Conservation (phyloP, 2,888 invertebrate genomes). For the Eupithecia inturbata region DNA sequence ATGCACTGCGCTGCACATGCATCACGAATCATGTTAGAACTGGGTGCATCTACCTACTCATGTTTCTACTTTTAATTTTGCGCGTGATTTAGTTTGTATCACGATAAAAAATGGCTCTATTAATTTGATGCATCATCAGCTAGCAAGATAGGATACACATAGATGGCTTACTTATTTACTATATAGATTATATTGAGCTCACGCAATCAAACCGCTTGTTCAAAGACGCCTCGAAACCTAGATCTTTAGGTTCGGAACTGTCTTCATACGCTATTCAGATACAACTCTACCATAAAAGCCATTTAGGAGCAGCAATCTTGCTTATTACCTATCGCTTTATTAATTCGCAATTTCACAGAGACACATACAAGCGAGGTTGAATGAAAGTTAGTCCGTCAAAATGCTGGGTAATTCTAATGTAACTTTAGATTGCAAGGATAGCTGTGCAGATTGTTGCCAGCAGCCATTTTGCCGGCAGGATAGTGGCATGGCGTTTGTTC, state of each 20-base stretch:
- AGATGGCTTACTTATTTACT: not conserved
- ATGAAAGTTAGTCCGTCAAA: slow-evolving; percentile 35
- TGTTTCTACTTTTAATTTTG: slow-evolving; percentile 58
- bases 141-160: not conserved
- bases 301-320: not conserved
- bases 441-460: slow-evolving; percentile 47
- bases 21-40: slow-evolving; percentile 64
- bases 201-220: not conserved
- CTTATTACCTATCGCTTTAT: not conserved
- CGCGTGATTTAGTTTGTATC: slow-evolving; percentile 39
- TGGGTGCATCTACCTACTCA: slow-evolving; percentile 45
- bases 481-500: slow-evolving; percentile 70
- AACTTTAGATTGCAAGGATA: slow-evolving; percentile 45
- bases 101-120: not conserved
- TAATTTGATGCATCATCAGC: not conserved
- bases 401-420: slow-evolving; percentile 44
- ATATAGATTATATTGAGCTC: not conserved
- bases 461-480: slow-evolving; percentile 57
- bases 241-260: not conserved
- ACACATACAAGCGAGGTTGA: slow-evolving; percentile 19
- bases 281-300: not conserved
- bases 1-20: slow-evolving; percentile 77
- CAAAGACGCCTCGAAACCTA: not conserved
- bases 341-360: slow-evolving; percentile 7
- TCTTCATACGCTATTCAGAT: not conserved